Percentiles rank a stretch among this genome's conserved stretches.
These are phyloP conservation scores for Phymatocera aterrima DNA, from an alignment of 2,888 invertebrate genomes.

Conservation along the genomic window DNA sequence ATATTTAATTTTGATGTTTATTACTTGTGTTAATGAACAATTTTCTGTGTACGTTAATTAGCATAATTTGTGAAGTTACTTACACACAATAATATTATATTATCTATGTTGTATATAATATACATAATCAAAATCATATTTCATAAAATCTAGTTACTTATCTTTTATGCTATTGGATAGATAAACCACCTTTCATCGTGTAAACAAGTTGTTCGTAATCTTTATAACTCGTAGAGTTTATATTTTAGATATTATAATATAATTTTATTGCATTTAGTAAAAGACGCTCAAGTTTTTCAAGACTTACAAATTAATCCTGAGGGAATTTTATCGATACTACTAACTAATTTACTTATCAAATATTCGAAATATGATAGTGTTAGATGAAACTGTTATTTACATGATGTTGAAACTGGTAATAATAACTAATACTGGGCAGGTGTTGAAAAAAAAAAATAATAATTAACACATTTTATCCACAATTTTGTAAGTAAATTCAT, in stretches of 20 bases:
- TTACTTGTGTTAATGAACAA: constrained; percentile 50
- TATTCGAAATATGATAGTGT: constrained; percentile 13
- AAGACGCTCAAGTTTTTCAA: constrained; percentile 34
- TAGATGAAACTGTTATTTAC: constrained; percentile 5
- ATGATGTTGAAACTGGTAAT: not conserved
- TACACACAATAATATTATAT: constrained; percentile 59
- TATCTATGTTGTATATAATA: constrained; percentile 62
- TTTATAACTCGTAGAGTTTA: constrained; percentile 21
- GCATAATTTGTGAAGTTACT: constrained; percentile 57
- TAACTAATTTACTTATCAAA: constrained; percentile 24
- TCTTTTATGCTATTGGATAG: constrained; percentile 51
- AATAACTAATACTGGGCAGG: not conserved
- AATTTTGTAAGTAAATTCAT: not conserved
- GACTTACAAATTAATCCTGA: constrained; percentile 41
- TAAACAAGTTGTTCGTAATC: not conserved
- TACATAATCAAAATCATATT: constrained; percentile 56
- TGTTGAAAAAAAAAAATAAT: not conserved
- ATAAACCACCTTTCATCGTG: not conserved
- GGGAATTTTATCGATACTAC: constrained; percentile 34
- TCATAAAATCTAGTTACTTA: constrained; percentile 57
- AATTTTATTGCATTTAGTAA: constrained; percentile 25
- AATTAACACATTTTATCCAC: not conserved
- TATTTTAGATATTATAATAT: constrained; percentile 25
- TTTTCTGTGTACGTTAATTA: constrained; percentile 58
- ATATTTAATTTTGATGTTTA: constrained; percentile 50